Percentiles rank a stretch among this genome's conserved stretches.
Evolutionary conservation across 2,888 invertebrate species (phyloP).

Genomic region (Eupithecia dodoneata): DNA sequence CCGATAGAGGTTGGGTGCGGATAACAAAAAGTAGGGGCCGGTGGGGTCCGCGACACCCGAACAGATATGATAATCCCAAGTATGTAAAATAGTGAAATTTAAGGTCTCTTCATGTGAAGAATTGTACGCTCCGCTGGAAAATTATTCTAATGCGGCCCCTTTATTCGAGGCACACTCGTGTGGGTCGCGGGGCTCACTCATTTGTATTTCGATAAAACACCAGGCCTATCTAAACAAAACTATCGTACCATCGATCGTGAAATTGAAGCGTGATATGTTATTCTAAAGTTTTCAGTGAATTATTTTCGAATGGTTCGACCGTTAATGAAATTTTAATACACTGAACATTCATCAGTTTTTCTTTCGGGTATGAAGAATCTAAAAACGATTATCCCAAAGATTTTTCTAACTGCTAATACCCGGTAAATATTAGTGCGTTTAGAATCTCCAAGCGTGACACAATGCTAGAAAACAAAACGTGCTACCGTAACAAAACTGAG

Average conservation of each 20-base stretch:
- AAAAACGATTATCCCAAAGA: neutral
- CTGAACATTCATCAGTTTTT: neutral
- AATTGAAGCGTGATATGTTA: constrained; percentile 60
- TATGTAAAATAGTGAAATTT: constrained; percentile 85
- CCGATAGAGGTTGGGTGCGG: constrained; percentile 80
- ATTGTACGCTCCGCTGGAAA: constrained; percentile 80
- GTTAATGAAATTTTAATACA: neutral
- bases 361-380: neutral
- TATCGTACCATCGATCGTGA: constrained; percentile 58
- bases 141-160: constrained; percentile 83
- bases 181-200: constrained; percentile 75
- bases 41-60: constrained; percentile 70
- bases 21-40: constrained; percentile 78
- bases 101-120: constrained; percentile 84
- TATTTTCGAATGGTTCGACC: constrained; percentile 58
- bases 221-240: constrained; percentile 80
- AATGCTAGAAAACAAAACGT: neutral
- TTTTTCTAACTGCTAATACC: neutral
- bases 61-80: constrained; percentile 83
- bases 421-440: neutral
- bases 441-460: neutral
- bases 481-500: neutral
- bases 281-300: constrained; percentile 62
- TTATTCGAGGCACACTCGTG: constrained; percentile 80
- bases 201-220: constrained; percentile 83